A percentile compares a stretch with the other conserved stretches of the same genome.
Conservation (phyloP, 2,797 vertebrate genomes). For the Siniperca scherzeri region DNA sequence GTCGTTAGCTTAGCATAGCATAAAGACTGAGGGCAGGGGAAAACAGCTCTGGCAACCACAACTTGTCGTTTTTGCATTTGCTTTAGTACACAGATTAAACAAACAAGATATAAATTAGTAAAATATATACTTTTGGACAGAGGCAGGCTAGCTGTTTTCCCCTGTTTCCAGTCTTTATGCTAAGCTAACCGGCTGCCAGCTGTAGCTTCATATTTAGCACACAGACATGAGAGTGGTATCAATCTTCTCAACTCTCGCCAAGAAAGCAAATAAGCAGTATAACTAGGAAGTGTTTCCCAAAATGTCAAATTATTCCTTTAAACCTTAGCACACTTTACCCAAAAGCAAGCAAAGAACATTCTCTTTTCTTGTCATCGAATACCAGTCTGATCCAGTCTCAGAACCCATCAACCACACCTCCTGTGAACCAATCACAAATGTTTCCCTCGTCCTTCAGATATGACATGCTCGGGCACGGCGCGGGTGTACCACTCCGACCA, state of each 20-base stretch:
- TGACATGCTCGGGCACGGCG: slow-evolving; percentile 84
- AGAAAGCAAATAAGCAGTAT: not conserved
- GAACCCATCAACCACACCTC: not conserved
- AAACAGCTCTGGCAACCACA: not conserved
- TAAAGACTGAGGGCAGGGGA: not conserved
- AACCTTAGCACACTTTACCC: not conserved
- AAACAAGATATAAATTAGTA: not conserved
- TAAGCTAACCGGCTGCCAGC: not conserved
- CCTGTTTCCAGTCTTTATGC: not conserved
- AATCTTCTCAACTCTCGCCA: not conserved
- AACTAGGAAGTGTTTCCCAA: not conserved
- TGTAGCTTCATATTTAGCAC: slow-evolving; percentile 4
- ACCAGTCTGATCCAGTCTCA: not conserved
- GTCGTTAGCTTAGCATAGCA: not conserved
- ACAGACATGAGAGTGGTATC: not conserved
- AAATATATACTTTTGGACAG: not conserved
- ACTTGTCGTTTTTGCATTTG: not conserved
- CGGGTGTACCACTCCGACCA: slow-evolving; percentile 94
- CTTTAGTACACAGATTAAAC: not conserved
- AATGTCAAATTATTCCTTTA: slow-evolving; percentile 16
- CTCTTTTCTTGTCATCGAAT: not conserved
- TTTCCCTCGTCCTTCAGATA: slow-evolving; percentile 87
- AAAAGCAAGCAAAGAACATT: not conserved
- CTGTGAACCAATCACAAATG: slow-evolving; percentile 55
- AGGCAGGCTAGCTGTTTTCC: no score